Evolutionary conservation across 2,113 vertebrate species (phyloP).

Genomic region (Galbula dea): DNA sequence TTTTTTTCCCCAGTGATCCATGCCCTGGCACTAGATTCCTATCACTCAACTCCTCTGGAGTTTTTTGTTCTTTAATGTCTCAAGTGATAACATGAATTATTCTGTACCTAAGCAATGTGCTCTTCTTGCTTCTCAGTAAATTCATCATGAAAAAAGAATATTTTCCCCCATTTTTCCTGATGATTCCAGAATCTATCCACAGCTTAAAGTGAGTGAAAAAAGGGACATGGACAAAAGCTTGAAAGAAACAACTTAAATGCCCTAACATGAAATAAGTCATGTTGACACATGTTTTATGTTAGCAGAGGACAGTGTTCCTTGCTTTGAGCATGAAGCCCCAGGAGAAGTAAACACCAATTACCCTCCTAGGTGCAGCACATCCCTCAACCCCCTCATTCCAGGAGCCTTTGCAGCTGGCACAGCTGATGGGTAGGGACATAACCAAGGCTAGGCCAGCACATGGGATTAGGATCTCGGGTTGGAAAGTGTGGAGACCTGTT

Average conservation of each 20-base stretch:
- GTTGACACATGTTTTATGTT: not conserved
- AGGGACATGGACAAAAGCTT: not conserved
- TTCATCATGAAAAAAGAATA: not conserved
- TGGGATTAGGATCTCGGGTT: not conserved
- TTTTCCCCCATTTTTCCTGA: not conserved
- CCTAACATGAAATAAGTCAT: not conserved
- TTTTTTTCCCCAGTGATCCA: not conserved
- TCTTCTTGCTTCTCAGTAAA: slow-evolving; percentile 40
- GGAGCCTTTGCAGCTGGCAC: not conserved
- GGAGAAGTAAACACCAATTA: not conserved
- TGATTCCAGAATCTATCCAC: not conserved
- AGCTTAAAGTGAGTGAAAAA: not conserved
- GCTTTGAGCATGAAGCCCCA: not conserved
- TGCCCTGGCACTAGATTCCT: not conserved
- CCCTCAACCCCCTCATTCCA: not conserved
- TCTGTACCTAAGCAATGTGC: not conserved
- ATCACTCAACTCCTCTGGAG: not conserved
- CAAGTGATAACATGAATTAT: not conserved
- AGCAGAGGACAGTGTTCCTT: not conserved
- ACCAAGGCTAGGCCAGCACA: not conserved
- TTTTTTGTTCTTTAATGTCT: not conserved
- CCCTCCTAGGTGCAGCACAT: not conserved
- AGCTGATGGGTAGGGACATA: not conserved
- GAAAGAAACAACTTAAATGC: not conserved
- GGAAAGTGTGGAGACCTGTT: not conserved